Evolutionary conservation across 1,140 invertebrate genomes (phyloP).

Genomic region (Agrilus planipennis): DNA sequence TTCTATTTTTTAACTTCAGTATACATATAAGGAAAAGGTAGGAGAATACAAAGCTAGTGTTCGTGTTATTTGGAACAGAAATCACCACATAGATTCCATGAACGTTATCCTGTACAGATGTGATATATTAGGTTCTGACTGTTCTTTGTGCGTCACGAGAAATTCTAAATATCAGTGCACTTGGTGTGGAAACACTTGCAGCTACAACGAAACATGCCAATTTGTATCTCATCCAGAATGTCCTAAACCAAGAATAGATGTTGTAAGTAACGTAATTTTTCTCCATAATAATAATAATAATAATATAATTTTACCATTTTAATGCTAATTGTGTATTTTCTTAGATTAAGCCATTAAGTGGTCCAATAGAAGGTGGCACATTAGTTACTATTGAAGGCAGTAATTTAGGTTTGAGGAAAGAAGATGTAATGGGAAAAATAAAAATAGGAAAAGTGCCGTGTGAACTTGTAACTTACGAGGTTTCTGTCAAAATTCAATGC

Average conservation of each 20-base stretch:
- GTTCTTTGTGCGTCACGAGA: conserved; percentile 81
- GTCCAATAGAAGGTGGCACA: conserved; percentile 92
- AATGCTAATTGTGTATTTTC: too few relatives aligned
- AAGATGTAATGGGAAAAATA: conserved; percentile 85
- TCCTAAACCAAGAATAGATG: conserved; percentile 84
- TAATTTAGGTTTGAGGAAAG: conserved; percentile 82
- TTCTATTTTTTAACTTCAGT: conserved; percentile 34
- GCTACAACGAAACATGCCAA: conserved; percentile 69
- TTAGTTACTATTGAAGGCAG: conserved; percentile 90
- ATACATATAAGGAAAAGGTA: conserved; percentile 75
- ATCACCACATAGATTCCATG: conserved; percentile 83
- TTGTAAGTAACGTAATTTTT: conserved; percentile 72
- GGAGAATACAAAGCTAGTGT: conserved; percentile 82
- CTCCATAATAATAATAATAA: too few relatives aligned
- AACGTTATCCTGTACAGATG: conserved; percentile 89
- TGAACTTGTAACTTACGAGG: conserved; percentile 76
- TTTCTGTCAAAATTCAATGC: conserved; percentile 85
- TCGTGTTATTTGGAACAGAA: conserved; percentile 83
- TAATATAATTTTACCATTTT: too few relatives aligned
- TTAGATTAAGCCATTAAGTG: conserved; percentile 83
- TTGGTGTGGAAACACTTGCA: conserved; percentile 84
- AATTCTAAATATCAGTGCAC: conserved; percentile 80
- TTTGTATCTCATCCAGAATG: conserved; percentile 66
- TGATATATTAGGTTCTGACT: conserved; percentile 81
- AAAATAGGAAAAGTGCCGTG: conserved; percentile 84